These are phyloP conservation scores for Alligator mississippiensis DNA, from an alignment of 2,113 vertebrate species.

Conservation along the genomic window DNA sequence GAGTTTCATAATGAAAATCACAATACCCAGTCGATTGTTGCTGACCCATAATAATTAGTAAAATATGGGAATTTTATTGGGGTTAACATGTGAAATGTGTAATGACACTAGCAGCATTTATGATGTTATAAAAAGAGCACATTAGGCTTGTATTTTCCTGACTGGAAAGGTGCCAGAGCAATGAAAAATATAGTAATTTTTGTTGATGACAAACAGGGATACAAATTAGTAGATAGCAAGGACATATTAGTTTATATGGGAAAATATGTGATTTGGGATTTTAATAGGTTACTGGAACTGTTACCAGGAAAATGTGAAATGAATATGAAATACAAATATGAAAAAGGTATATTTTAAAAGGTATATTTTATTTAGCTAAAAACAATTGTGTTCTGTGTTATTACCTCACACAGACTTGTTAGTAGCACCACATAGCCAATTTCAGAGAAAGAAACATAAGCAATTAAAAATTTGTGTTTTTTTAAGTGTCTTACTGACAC, in stretches of 20 bases:
- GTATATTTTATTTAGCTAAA: neutral
- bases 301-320: neutral
- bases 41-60: constrained; percentile 24
- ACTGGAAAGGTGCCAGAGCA: neutral
- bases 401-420: neutral
- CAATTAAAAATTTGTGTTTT: neutral
- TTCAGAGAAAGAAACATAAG: neutral
- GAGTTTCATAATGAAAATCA: neutral
- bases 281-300: neutral
- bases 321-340: neutral
- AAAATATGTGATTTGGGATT: neutral
- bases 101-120: constrained; percentile 8
- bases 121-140: neutral
- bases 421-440: neutral
- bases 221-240: neutral
- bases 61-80: constrained; percentile 25
- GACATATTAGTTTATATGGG: neutral
- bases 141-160: constrained; percentile 27
- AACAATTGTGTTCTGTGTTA: neutral
- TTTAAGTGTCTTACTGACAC: neutral
- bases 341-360: neutral
- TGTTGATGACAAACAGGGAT: neutral
- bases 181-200: constrained; percentile 26
- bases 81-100: constrained; percentile 27
- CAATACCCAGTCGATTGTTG: neutral